Conservation (phyloP, 2,113 vertebrate genomes). For the Phyllopteryx taeniolatus region DNA sequence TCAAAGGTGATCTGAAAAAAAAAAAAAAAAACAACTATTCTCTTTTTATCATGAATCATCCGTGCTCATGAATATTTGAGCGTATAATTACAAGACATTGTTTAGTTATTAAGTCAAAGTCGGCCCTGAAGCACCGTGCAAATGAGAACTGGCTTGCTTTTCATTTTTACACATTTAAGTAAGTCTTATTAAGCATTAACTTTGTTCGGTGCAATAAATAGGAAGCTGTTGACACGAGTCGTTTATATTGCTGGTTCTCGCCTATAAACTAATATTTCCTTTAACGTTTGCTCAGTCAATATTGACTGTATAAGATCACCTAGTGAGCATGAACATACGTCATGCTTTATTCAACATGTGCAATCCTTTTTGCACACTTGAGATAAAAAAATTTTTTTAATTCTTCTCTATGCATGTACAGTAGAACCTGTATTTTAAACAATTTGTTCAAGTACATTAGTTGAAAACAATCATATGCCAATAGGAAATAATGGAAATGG, state of each 20-base stretch:
- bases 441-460: too few relatives aligned
- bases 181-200: neutral
- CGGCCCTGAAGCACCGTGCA: conserved; percentile 20
- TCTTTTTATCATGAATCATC: conserved; percentile 39
- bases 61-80: conserved; percentile 60
- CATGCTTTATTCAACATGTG: too few relatives aligned
- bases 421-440: too few relatives aligned
- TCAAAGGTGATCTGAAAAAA: neutral
- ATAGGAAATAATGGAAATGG: too few relatives aligned
- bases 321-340: too few relatives aligned
- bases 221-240: neutral
- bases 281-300: conserved; percentile 25
- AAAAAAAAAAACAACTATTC: neutral
- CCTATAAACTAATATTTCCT: neutral
- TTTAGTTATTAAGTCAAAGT: conserved; percentile 45
- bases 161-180: conserved; percentile 9
- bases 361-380: too few relatives aligned
- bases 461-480: too few relatives aligned
- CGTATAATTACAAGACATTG: conserved; percentile 50
- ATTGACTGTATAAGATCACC: neutral
- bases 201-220: neutral
- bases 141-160: conserved; percentile 5
- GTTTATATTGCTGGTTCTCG: neutral
- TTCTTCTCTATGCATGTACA: too few relatives aligned
- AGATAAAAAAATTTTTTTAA: too few relatives aligned